phyloP scores from a whole-genome alignment of 2,888 invertebrate species.

The Abrostola tripartita region DNA sequence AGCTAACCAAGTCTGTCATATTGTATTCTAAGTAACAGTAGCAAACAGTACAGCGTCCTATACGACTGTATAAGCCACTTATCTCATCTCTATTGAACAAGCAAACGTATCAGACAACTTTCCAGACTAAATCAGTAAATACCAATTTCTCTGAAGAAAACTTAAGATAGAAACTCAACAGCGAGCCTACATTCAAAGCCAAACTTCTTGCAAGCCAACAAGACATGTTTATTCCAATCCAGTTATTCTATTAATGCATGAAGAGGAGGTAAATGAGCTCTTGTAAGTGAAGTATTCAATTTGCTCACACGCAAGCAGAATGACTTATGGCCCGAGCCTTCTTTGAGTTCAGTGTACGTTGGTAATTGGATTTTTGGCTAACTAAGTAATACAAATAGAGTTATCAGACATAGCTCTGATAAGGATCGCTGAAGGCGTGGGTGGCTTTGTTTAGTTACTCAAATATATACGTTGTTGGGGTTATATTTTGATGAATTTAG shows the following conservation, averaged over 20 bases:
- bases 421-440: slow-evolving; percentile 1
- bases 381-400: slow-evolving; percentile 40
- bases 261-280: slow-evolving; percentile 50
- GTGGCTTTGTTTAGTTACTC: neutral
- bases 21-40: too few species aligned
- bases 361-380: slow-evolving; percentile 45
- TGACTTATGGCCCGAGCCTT: slow-evolving; percentile 27
- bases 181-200: slow-evolving; percentile 27
- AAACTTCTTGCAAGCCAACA: slow-evolving; percentile 36
- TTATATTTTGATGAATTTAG: too few species aligned
- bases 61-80: slow-evolving; percentile 19
- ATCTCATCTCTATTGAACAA: slow-evolving; percentile 24
- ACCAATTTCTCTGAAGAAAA: slow-evolving; percentile 27
- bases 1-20: too few species aligned
- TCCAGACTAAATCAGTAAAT: slow-evolving; percentile 10
- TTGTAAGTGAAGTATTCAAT: slow-evolving; percentile 45
- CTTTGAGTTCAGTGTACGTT: slow-evolving; percentile 36
- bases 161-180: slow-evolving; percentile 8
- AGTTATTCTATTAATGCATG: slow-evolving; percentile 54
- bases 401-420: slow-evolving; percentile 23
- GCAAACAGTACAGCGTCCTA: neutral
- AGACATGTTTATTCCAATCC: slow-evolving; percentile 55
- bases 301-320: slow-evolving; percentile 34
- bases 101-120: slow-evolving; percentile 17
- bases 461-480: too few species aligned